These are phyloP conservation scores for Coremacera marginata DNA, from an alignment of 2,888 invertebrate genomes.

Conservation along the genomic window DNA sequence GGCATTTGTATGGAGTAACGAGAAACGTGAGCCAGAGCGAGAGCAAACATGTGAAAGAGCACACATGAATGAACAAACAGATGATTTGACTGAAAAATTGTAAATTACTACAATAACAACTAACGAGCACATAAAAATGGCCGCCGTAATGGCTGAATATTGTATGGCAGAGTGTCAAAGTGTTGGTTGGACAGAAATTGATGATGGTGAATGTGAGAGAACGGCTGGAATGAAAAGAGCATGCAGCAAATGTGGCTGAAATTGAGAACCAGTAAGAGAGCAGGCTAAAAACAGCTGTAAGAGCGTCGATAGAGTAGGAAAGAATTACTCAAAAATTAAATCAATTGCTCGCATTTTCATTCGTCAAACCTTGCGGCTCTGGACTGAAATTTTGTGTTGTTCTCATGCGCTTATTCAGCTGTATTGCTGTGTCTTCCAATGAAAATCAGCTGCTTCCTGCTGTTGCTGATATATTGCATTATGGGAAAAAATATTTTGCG, in stretches of 20 bases:
- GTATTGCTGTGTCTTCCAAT: neutral
- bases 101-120: conserved; percentile 31
- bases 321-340: neutral
- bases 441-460: conserved; percentile 35
- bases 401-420: conserved; percentile 17
- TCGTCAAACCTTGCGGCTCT: neutral
- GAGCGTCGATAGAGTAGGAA: neutral
- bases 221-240: neutral
- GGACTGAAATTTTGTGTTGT: neutral
- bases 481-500: neutral
- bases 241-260: neutral
- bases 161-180: neutral
- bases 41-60: conserved; percentile 7
- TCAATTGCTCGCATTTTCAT: neutral
- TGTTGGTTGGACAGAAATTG: neutral
- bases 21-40: conserved; percentile 3
- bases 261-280: too few species aligned
- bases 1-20: neutral
- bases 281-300: too few species aligned
- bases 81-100: conserved; percentile 16
- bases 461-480: neutral
- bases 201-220: neutral
- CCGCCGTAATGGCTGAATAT: conserved; percentile 46
- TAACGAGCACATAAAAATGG: conserved; percentile 48
- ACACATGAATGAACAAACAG: conserved; percentile 25